Conservation (phyloP, 2,113 vertebrate genomes). For the Gracilinanus agilis region DNA sequence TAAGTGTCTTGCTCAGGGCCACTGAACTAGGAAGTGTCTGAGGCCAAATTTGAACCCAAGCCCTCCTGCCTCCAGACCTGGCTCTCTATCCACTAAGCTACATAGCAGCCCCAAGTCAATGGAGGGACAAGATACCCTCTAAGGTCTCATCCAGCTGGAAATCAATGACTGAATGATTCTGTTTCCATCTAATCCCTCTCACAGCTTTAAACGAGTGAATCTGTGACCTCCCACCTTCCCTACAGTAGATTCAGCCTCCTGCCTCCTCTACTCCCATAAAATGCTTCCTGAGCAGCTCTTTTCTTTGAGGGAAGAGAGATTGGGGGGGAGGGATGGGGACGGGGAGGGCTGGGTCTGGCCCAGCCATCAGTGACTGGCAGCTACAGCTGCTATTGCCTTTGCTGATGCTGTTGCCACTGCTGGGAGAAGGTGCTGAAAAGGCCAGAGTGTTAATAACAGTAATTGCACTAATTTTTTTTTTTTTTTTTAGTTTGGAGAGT, state of each 20-base stretch:
- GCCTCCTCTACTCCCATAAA: neutral
- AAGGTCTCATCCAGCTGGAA: too few relatives aligned
- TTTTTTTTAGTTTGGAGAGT: conserved; percentile 62
- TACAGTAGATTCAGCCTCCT: neutral
- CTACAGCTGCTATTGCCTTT: neutral
- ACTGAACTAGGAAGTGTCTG: too few relatives aligned
- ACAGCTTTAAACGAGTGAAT: neutral
- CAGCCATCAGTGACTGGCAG: neutral
- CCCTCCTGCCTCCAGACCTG: too few relatives aligned
- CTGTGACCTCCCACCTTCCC: neutral
- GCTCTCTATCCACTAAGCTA: too few relatives aligned
- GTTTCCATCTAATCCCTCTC: too few relatives aligned
- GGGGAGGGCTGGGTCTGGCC: neutral
- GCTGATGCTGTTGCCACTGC: neutral
- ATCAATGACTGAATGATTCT: too few relatives aligned
- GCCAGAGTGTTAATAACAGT: conserved; percentile 56
- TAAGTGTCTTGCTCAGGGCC: too few relatives aligned
- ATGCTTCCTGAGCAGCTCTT: neutral
- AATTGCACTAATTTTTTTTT: conserved; percentile 62
- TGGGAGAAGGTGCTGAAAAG: conserved; percentile 28
- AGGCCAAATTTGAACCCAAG: too few relatives aligned
- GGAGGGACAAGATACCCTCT: too few relatives aligned
- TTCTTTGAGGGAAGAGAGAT: neutral
- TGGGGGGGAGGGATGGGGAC: fast-evolving
- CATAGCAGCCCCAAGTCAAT: too few relatives aligned